Evolutionary conservation across 2,113 vertebrate species (phyloP).

Genomic region (Urocitellus parryii): DNA sequence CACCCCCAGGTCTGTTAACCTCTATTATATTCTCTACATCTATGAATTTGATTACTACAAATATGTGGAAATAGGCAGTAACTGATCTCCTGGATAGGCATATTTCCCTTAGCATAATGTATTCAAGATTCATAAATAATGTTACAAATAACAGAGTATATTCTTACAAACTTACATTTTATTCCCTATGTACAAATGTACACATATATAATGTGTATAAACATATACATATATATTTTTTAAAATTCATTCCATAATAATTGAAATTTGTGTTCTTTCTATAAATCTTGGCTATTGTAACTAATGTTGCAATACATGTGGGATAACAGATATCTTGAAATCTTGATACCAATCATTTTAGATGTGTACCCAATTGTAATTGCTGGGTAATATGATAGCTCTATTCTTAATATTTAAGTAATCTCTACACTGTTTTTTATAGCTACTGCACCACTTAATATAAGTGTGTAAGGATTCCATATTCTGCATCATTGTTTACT

Average conservation of each 20-base stretch:
- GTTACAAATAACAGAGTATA: too few relatives aligned
- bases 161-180: too few relatives aligned
- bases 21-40: too few relatives aligned
- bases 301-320: too few relatives aligned
- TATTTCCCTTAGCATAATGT: background rate
- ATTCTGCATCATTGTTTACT: background rate
- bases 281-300: too few relatives aligned
- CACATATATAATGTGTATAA: too few relatives aligned
- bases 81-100: background rate
- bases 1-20: background rate
- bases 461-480: background rate
- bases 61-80: background rate
- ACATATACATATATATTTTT: too few relatives aligned
- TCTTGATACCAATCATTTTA: too few relatives aligned
- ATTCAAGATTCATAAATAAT: background rate
- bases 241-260: too few relatives aligned
- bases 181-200: too few relatives aligned
- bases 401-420: background rate
- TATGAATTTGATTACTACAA: background rate
- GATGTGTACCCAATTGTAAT: background rate
- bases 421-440: background rate
- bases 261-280: too few relatives aligned
- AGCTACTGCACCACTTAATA: background rate
- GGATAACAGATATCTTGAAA: too few relatives aligned
- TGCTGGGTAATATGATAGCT: background rate